Base-by-base conservation (phyloP, 2,797 vertebrate species). In the Cossypha dichroa region DNA sequence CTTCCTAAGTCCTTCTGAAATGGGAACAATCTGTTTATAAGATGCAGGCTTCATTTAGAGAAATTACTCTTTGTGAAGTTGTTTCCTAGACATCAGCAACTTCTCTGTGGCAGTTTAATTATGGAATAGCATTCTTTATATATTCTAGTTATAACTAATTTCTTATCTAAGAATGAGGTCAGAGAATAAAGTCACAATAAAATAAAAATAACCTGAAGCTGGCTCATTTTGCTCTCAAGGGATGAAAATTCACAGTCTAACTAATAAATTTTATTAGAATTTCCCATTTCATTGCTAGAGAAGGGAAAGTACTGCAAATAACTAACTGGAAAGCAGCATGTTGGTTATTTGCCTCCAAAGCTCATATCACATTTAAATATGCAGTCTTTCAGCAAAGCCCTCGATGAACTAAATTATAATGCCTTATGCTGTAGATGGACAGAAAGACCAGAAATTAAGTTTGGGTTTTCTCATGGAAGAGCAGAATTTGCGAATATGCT, bases 61-160 rank as follows among this genome's bases (percentile, higher is more conserved):
- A 89, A 90, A 88, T 82, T 0, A 48, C 51, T 69, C 58, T 52
- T 76, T 85, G 6, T 78, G 15, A 59, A 70, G 56, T 84, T 40
- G 13, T 54, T 97, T 95, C 80, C 41, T 68, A 88, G 88, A 79
- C 19, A 85, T 63, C 63, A 87, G 62, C 67, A 46, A 48, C 31
- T 87, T 93, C 51, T 28, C 67, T 48, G 51, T 79, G 36, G 48
- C 75, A 70, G 43, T 81, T 90, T 94, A 91, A 90, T 79, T 93
- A 79, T 7, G 22, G 43, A 91, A 48, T 25, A 76, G 22, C 2
- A 2, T 68, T 64, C 22, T 82, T 79, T 33, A 48, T 67, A 48
- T 33, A 56, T 67, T 22, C 28, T 62, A 60, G 49, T 60, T 72
- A 21, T 41, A 79, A 82, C 52, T 85, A 12, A 92, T 85, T 82